A percentile compares a stretch with the other conserved stretches of the same genome.
phyloP scores from a whole-genome alignment of 2,113 vertebrate genomes.

The Dasypus novemcinctus region DNA sequence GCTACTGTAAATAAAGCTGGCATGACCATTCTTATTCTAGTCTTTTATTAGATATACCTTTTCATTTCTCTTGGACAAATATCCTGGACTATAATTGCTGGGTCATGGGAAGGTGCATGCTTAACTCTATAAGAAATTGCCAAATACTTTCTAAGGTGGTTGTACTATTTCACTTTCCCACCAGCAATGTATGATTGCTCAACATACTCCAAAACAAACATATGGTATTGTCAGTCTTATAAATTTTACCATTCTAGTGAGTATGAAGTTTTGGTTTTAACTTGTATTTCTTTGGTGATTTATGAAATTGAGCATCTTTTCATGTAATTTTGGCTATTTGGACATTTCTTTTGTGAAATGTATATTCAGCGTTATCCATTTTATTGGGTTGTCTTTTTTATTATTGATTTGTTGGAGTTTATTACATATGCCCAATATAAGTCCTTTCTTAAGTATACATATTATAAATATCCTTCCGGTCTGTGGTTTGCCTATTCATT shows the following conservation, averaged over 20 bases:
- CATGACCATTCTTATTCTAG: background rate
- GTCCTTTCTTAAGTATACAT: background rate
- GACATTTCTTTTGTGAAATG: background rate
- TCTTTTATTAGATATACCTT: background rate
- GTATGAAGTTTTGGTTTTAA: background rate
- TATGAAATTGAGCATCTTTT: background rate
- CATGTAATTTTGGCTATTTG: background rate
- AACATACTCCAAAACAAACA: background rate
- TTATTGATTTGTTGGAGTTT: background rate
- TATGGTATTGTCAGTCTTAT: background rate
- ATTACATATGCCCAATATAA: background rate
- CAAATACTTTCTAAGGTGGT: background rate
- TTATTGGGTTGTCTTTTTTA: background rate
- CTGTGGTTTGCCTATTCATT: conserved; percentile 6
- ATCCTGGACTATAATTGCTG: background rate
- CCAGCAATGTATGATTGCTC: background rate
- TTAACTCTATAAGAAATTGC: background rate
- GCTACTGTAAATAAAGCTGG: background rate
- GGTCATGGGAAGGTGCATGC: background rate
- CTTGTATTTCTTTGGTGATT: background rate
- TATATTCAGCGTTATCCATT: background rate
- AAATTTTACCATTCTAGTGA: background rate
- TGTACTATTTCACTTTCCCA: background rate
- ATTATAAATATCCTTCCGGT: background rate
- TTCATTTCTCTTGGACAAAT: background rate